Evolutionary conservation across 2,797 vertebrate species (phyloP).

Genomic region (Sylvilagus floridanus): DNA sequence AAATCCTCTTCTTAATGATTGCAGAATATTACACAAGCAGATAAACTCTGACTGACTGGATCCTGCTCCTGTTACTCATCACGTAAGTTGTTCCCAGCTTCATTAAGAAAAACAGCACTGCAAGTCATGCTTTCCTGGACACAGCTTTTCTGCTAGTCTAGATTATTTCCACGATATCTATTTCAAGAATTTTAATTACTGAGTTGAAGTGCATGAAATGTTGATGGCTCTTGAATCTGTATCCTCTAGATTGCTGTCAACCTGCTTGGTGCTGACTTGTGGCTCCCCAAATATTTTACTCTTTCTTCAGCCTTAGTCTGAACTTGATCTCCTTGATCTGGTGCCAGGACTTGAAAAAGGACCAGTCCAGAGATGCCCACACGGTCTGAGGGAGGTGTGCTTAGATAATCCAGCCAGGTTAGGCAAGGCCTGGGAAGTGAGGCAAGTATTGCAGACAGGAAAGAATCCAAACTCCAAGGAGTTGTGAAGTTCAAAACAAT

Average conservation of each 20-base stretch:
- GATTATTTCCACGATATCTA: constrained; percentile 1
- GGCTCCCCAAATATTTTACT: not conserved
- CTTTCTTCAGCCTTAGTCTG: not conserved
- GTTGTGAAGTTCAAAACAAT: constrained; percentile 63
- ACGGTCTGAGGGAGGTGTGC: not conserved
- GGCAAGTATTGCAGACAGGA: constrained; percentile 35
- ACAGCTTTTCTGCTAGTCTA: constrained; percentile 29
- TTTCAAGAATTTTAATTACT: not conserved
- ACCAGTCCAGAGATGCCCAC: not conserved
- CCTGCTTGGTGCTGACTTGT: not conserved
- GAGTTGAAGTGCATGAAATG: not conserved
- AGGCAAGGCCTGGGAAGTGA: constrained; percentile 43
- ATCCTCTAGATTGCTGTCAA: constrained; percentile 16
- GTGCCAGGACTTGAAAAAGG: not conserved
- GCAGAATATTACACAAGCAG: not conserved
- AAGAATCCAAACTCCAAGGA: not conserved
- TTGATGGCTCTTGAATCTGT: not conserved
- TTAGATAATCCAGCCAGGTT: not conserved
- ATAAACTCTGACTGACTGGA: not conserved
- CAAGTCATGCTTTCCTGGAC: constrained; percentile 7
- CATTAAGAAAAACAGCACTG: constrained; percentile 22
- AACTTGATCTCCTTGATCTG: not conserved
- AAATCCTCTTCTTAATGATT: constrained; percentile 51
- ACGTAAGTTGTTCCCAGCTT: constrained; percentile 45
- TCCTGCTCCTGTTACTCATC: not conserved